Percentiles rank a stretch among this genome's conserved stretches.
Conservation (phyloP, 2,797 vertebrate genomes). For the Sebastes vulpes region DNA sequence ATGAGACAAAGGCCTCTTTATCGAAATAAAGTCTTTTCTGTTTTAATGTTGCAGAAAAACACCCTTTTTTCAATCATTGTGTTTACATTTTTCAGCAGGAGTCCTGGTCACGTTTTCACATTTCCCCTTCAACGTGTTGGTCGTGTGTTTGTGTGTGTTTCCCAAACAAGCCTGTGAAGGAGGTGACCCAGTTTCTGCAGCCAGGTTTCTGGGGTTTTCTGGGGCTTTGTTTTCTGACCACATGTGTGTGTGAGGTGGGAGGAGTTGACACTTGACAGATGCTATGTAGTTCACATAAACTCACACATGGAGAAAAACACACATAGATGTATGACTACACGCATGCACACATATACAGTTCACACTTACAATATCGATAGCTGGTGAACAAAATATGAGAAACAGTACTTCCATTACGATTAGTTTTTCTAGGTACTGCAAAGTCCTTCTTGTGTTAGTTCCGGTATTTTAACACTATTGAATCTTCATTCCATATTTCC, state of each 20-base stretch:
- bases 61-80: not conserved
- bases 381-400: not conserved
- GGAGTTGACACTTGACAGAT: constrained; percentile 54
- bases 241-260: constrained; percentile 47
- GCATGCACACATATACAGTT: not conserved
- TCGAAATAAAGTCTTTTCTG: not conserved
- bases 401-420: not conserved
- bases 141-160: constrained; percentile 18
- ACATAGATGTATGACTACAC: not conserved
- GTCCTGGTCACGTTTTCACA: constrained; percentile 50
- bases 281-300: constrained; percentile 56
- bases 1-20: not conserved
- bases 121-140: constrained; percentile 37
- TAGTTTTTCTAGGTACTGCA: not conserved
- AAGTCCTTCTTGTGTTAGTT: not conserved
- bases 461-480: not conserved
- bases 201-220: constrained; percentile 52
- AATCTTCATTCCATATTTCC: not conserved
- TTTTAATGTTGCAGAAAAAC: not conserved
- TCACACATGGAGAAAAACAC: constrained; percentile 10
- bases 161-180: constrained; percentile 36
- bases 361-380: not conserved
- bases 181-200: constrained; percentile 64
- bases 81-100: constrained; percentile 30
- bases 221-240: constrained; percentile 20